Base-by-base conservation (phyloP, 2,797 vertebrate species). In the Chelonia mydas region DNA sequence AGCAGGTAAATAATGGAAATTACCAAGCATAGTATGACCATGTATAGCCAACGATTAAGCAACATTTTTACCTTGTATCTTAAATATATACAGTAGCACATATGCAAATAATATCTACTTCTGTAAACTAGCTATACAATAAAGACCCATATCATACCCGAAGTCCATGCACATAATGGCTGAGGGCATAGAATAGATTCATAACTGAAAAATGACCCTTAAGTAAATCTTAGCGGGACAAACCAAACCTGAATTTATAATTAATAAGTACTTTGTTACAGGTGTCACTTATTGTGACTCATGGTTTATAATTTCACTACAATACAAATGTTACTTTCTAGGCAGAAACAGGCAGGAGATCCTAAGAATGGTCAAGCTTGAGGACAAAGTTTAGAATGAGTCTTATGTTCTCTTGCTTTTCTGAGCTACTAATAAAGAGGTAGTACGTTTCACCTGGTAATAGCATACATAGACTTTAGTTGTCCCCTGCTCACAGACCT, bases 401-500 rank as follows among this genome's bases (percentile, higher is more conserved):
- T 77, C 93, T 90, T 86, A 90, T 19, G 31, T 27, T 23, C 54
- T 81, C 79, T 65, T 53, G 88, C 57, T 74, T 55, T 47, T 27
- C 3, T 27, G 41, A 95, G 33, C 27, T 90, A 61, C 78, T 74
- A 91, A 86, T 57, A 83, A 86, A 91, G 78, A 92, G 83, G 81
- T 90, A 59, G 80, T 83, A 86, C 84, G 86, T 95, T 96, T 81
- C 77, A 80, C 47, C 92, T 94, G 81, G 85, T 77, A 68, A 65
- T 31, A 89, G 74, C 92, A 93, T 94, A 95, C 25, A 96, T 10
- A 81, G 87, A 89, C 33, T 59, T 51, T 28, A 92, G 89, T 28
- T 90, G 82, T 95, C 79, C 61, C 92, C 84, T 85, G 80, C 81
- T 0, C 41, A 65, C 54, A 89, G 93, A 94, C 94, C 28, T 84